Conservation (phyloP, 2,113 vertebrate species). For the Percina caprodes region DNA sequence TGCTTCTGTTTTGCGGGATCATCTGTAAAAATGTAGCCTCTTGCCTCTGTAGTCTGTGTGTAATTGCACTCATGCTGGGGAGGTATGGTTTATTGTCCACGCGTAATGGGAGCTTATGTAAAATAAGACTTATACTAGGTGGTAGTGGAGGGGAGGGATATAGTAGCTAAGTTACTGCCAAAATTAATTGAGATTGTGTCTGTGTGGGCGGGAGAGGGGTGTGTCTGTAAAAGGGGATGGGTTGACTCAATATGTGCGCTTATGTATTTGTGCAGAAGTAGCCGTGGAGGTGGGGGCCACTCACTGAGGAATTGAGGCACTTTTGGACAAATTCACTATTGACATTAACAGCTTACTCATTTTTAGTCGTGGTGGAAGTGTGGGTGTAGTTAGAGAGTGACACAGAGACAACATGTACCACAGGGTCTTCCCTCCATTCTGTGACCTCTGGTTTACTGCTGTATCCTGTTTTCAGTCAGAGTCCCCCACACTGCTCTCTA, state of each 20-base stretch:
- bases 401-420: slow-evolving; percentile 5
- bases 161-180: slow-evolving; percentile 26
- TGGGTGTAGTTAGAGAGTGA: slow-evolving; percentile 19
- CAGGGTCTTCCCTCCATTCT: slow-evolving; percentile 34
- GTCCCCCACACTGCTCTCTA: slow-evolving; percentile 47
- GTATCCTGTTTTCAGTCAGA: slow-evolving; percentile 75
- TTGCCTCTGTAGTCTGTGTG: slow-evolving; percentile 22
- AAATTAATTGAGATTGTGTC: slow-evolving; percentile 52
- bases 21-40: slow-evolving; percentile 24
- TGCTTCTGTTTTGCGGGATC: not conserved
- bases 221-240: slow-evolving; percentile 61
- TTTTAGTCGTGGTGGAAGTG: not conserved
- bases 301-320: not conserved
- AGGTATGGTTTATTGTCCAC: slow-evolving; percentile 35
- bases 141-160: slow-evolving; percentile 5
- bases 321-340: not conserved
- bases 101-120: slow-evolving; percentile 41
- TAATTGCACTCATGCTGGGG: slow-evolving; percentile 20
- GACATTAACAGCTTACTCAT: not conserved
- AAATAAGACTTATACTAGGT: slow-evolving; percentile 28
- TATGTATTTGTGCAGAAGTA: slow-evolving; percentile 10
- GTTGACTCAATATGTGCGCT: not conserved
- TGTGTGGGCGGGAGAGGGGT: slow-evolving; percentile 54
- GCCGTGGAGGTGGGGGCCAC: slow-evolving; percentile 2
- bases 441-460: slow-evolving; percentile 63